Base-by-base conservation (phyloP, 2,888 invertebrate genomes). In the Brenthis daphne region DNA sequence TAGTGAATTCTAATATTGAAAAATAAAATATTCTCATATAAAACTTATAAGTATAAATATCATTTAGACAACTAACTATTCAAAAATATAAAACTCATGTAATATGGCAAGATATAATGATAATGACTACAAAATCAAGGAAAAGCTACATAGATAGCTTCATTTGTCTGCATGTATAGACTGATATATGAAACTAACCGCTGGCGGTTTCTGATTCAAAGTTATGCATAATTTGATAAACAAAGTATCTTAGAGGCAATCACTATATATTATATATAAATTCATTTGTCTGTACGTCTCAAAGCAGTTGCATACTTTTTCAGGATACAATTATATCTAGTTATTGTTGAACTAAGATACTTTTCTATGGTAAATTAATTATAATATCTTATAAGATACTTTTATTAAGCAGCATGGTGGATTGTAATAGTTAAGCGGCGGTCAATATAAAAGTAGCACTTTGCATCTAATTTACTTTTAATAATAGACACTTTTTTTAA, bases 151-250 rank as follows among this genome's bases (percentile, higher is more conserved):
- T 14, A 0, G 8, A 43, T 47, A 47, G 47, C 20, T 56, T 37
- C 16, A 37, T 37, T 8, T 43, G 37, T 43, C 37, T 43, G 8
- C 48, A 58, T 58, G 29, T 48, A 58, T 48, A 58, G 60, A 60
- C 50, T 60, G 50, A 48, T 48, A 43, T 43, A 20, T n/a, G 33
- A 37, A 60, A n/a, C n/a, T 33, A 29, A 60, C 60, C 29, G 60
- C 60, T n/a, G 60, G 60, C 60, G 50, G 60, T 60, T n/a, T 11
- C 37, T 43, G 37, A 43, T 43, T 11, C 37, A 43, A 11, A 14
- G 12, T 11, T 24, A 8, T 29, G 29, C 60, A 60, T 60, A 33
- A 50, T 50, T 29, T 33, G 12, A 16, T 50, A 29, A 50, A 13
- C 47, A 3, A 29, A n/a, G 29, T 50, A n/a, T 60, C 29, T 58